A percentile compares a stretch with the other conserved stretches of the same genome.
Conservation (phyloP, 2,113 vertebrate genomes). For the Hiodon alosoides region DNA sequence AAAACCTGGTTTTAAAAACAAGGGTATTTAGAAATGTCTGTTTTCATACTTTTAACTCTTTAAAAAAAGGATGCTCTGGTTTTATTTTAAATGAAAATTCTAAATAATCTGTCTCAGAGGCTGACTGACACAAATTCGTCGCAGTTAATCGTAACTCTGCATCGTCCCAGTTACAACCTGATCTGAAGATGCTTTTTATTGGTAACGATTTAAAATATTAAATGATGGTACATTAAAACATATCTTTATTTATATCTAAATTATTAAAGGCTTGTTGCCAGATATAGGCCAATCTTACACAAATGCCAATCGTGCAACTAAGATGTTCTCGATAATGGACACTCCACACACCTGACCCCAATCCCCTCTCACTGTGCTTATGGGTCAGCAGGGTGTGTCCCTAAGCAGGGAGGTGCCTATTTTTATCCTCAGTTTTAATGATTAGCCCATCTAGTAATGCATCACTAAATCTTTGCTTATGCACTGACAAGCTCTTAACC, state of each 20-base stretch:
- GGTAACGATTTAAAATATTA: too few relatives aligned
- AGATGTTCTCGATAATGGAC: conserved; percentile 18
- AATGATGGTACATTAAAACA: too few relatives aligned
- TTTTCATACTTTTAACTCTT: too few relatives aligned
- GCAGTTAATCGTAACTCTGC: conserved; percentile 16
- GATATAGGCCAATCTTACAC: conserved; percentile 26
- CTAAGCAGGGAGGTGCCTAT: conserved; percentile 21
- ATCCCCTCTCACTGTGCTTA: conserved; percentile 17
- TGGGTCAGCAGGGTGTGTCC: conserved; percentile 11
- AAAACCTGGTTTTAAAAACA: too few relatives aligned
- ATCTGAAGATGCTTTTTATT: too few relatives aligned
- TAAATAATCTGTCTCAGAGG: too few relatives aligned
- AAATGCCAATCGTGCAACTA: conserved; percentile 23
- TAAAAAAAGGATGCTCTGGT: too few relatives aligned
- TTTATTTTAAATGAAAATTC: too few relatives aligned
- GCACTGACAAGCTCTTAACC: conserved; percentile 19
- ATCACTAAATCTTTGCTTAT: conserved; percentile 9
- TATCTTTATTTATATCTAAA: too few relatives aligned
- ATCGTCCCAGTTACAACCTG: background rate
- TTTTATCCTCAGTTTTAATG: conserved; percentile 26
- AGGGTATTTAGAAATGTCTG: too few relatives aligned
- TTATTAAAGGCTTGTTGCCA: background rate
- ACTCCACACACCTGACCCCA: conserved; percentile 17
- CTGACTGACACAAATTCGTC: background rate
- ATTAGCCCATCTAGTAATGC: conserved; percentile 21